A percentile compares a stretch with the other conserved stretches of the same genome.
Conservation (phyloP, 1,140 invertebrate species). For the Bombus superbus region DNA sequence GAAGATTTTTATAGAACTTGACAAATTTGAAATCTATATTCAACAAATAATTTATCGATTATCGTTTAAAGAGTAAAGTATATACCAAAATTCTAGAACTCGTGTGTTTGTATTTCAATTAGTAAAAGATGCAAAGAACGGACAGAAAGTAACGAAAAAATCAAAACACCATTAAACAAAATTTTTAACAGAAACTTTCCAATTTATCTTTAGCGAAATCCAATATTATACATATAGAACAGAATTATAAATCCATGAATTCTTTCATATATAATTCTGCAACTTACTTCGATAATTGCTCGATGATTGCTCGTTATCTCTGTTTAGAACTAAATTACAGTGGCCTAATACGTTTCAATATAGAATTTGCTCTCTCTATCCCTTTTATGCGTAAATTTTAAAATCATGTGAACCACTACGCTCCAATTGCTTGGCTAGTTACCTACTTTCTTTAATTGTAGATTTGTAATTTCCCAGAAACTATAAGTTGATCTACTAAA, state of each 20-base stretch:
- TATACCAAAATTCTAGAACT: no score
- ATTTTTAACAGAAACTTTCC: no score
- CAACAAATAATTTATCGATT: no score
- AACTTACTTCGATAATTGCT: background rate
- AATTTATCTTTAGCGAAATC: no score
- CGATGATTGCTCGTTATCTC: slow-evolving; percentile 28
- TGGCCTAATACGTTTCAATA: background rate
- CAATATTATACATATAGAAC: no score
- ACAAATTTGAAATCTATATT: no score
- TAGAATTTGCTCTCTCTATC: background rate
- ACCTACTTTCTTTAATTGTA: background rate
- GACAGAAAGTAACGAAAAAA: background rate
- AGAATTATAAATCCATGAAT: background rate
- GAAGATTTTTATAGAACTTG: no score
- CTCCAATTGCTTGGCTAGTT: background rate
- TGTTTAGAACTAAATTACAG: background rate
- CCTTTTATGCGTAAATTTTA: background rate
- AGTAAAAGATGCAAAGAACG: background rate
- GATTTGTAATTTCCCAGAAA: background rate
- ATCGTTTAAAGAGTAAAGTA: no score
- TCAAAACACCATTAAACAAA: background rate
- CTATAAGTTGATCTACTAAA: background rate
- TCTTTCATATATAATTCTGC: background rate
- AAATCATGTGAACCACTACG: background rate
- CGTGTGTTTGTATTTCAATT: no score